Evolutionary conservation across 92 coral and sea anemone genomes (phyloP).

Genomic region (Diadumene lineata): DNA sequence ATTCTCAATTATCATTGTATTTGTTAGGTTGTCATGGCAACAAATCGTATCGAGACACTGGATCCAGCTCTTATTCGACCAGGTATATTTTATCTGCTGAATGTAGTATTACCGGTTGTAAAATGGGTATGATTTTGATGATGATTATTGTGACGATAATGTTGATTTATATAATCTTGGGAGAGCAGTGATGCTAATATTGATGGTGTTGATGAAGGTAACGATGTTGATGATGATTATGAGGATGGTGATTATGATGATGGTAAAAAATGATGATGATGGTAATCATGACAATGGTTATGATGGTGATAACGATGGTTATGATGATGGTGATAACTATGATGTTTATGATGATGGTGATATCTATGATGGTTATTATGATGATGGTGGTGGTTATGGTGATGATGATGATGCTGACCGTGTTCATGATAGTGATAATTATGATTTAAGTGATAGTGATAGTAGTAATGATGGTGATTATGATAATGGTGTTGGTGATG

Average conservation of each 20-base stretch:
- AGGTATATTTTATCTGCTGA: too few relatives aligned
- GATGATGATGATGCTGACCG: not conserved
- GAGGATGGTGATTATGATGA: not conserved
- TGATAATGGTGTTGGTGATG: not conserved
- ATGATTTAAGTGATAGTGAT: not conserved
- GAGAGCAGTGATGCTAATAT: not conserved
- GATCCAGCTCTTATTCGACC: conserved; percentile 98
- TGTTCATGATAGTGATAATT: too few relatives aligned
- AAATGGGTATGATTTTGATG: not conserved
- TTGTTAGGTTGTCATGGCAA: conserved; percentile 93
- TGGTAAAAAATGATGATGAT: not conserved
- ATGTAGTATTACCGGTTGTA: not conserved
- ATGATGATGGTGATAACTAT: not conserved
- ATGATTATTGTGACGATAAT: not conserved
- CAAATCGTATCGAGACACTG: conserved; percentile 92
- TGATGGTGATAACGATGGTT: not conserved
- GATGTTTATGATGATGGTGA: not conserved
- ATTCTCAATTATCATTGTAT: not conserved
- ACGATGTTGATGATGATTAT: not conserved
- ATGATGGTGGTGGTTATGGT: not conserved
- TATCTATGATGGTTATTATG: not conserved
- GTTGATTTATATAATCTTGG: not conserved
- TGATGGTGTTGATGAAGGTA: not conserved
- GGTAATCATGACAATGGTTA: not conserved
- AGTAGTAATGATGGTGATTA: not conserved